Percentiles rank a stretch among this genome's conserved stretches.
These are phyloP conservation scores for Neostethus bicornis DNA, from an alignment of 2,797 vertebrate species.

Conservation along the genomic window DNA sequence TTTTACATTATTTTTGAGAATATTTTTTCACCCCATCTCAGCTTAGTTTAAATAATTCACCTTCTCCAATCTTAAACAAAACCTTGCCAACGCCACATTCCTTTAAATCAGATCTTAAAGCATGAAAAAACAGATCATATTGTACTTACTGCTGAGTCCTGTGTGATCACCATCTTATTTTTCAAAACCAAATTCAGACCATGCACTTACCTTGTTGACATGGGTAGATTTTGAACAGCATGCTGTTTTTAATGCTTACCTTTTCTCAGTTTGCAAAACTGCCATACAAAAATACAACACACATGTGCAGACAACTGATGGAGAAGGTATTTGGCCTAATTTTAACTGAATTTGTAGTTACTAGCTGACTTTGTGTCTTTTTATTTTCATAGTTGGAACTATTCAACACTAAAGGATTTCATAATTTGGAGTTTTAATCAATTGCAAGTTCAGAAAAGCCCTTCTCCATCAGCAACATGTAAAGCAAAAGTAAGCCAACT, in stretches of 20 bases:
- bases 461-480: constrained; percentile 17
- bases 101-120: background rate
- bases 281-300: constrained; percentile 8
- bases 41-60: background rate
- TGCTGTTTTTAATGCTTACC: constrained; percentile 13
- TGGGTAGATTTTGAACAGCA: constrained; percentile 13
- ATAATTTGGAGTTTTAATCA: background rate
- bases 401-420: background rate
- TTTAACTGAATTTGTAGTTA: background rate
- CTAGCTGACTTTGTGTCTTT: background rate
- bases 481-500: background rate
- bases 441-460: background rate
- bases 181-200: constrained; percentile 31
- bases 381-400: background rate
- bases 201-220: constrained; percentile 59
- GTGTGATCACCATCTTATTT: constrained; percentile 27
- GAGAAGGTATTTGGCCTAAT: background rate
- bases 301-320: background rate
- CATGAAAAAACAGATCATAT: background rate
- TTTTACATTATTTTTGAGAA: too few relatives aligned
- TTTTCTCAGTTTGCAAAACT: constrained; percentile 17
- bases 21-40: too few relatives aligned
- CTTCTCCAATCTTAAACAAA: background rate
- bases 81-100: background rate
- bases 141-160: constrained; percentile 47